phyloP scores from a whole-genome alignment of 2,797 vertebrate genomes.

The Dendrocincla tyrannina region DNA sequence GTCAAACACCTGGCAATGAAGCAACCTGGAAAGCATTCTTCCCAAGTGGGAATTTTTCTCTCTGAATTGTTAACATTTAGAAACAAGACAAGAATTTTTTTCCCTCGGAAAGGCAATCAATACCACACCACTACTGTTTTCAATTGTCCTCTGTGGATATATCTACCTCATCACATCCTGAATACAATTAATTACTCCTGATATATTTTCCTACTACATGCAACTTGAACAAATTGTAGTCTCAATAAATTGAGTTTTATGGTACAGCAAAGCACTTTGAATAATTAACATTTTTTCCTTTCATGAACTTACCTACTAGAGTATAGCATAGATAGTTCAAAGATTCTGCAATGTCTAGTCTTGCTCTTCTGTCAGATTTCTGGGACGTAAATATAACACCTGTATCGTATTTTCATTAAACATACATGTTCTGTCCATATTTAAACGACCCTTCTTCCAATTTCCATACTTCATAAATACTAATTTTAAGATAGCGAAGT shows the following conservation, averaged over 20 bases:
- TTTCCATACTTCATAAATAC: background rate
- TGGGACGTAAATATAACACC: background rate
- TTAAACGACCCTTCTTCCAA: background rate
- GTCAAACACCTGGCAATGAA: conserved; percentile 88
- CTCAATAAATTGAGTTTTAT: conserved; percentile 69
- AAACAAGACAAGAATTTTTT: conserved; percentile 68
- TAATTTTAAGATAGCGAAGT: background rate
- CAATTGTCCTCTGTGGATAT: conserved; percentile 71
- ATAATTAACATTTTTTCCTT: conserved; percentile 64
- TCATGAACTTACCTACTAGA: conserved; percentile 23
- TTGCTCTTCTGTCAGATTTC: background rate
- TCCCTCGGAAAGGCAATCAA: conserved; percentile 73
- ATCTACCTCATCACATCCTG: conserved; percentile 65
- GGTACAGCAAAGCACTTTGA: conserved; percentile 57
- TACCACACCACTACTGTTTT: conserved; percentile 60
- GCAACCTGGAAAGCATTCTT: conserved; percentile 81
- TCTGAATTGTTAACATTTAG: conserved; percentile 79
- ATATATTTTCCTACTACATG: conserved; percentile 70
- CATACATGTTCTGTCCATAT: background rate
- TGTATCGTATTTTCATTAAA: background rate
- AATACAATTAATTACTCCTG: conserved; percentile 74
- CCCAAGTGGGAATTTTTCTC: conserved; percentile 75
- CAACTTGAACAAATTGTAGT: conserved; percentile 68
- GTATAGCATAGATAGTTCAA: conserved; percentile 21
- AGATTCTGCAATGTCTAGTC: background rate